phyloP scores from a whole-genome alignment of 2,888 invertebrate species.

The Drosophila yooni region DNA sequence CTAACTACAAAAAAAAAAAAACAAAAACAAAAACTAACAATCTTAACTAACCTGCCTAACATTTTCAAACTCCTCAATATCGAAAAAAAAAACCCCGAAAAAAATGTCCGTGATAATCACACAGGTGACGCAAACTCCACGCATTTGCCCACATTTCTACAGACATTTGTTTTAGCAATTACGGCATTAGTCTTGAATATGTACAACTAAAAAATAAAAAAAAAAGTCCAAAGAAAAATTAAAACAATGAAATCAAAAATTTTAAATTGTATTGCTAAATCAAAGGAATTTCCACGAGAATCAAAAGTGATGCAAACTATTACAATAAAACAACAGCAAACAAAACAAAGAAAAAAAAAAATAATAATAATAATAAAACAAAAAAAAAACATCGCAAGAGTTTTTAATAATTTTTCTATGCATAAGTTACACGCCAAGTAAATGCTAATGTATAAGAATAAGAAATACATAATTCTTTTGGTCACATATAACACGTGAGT shows the following conservation, averaged over 20 bases:
- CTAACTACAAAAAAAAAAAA: constrained; percentile 17
- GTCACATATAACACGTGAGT: constrained; percentile 77
- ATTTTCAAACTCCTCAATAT: constrained; percentile 36
- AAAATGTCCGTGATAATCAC: constrained; percentile 41
- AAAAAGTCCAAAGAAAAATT: constrained; percentile 16
- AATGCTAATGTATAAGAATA: constrained; percentile 50
- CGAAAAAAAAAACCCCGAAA: constrained; percentile 23
- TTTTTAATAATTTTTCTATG: constrained; percentile 65
- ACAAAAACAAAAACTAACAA: constrained; percentile 42
- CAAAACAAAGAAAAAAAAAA: constrained; percentile 23
- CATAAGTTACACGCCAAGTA: constrained; percentile 57
- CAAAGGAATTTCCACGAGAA: constrained; percentile 72
- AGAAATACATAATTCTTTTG: constrained; percentile 61
- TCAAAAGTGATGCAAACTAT: constrained; percentile 61
- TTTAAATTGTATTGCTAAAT: constrained; percentile 63
- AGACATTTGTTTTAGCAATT: constrained; percentile 84
- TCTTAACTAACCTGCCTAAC: constrained; percentile 34
- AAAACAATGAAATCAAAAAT: constrained; percentile 33
- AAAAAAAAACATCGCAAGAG: constrained; percentile 44
- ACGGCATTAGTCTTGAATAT: constrained; percentile 73
- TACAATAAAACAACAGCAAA: constrained; percentile 42
- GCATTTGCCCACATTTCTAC: constrained; percentile 83
- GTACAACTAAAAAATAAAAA: constrained; percentile 60
- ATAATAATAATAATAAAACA: constrained; percentile 4
- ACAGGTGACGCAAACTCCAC: constrained; percentile 84